Evolutionary conservation across 2,888 invertebrate genomes (phyloP).

Genomic region (Platerodrilus igneus): DNA sequence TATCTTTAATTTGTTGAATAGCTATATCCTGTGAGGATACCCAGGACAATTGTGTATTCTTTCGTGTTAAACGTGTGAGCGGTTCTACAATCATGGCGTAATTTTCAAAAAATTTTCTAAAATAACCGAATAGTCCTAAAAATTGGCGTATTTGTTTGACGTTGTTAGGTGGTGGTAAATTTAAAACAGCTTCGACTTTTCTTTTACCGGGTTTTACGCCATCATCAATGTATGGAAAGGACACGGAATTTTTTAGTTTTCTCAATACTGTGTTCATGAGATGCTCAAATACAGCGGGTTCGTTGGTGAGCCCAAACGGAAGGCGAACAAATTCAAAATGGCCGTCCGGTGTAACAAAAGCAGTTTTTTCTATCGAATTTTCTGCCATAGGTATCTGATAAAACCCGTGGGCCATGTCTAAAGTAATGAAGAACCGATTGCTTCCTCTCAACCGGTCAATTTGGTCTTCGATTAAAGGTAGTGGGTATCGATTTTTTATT

Average conservation of each 20-base stretch:
- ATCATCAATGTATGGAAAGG: constrained; percentile 16
- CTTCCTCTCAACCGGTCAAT: no score
- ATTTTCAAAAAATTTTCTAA: constrained; percentile 29
- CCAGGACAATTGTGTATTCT: constrained; percentile 14
- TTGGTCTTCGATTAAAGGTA: no score
- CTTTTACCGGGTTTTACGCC: constrained; percentile 30
- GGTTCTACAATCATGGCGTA: constrained; percentile 26
- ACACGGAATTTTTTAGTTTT: no score
- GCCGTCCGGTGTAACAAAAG: no score
- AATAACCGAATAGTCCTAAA: constrained; percentile 33
- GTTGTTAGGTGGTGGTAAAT: constrained; percentile 31
- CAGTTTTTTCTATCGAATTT: not conserved
- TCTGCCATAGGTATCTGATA: not conserved
- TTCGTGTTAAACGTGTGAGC: constrained; percentile 18
- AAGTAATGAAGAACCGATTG: no score
- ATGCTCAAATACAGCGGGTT: no score
- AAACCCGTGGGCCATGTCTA: not conserved
- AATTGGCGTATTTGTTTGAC: constrained; percentile 33
- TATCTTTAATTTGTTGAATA: no score
- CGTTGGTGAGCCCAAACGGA: no score
- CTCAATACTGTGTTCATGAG: not conserved
- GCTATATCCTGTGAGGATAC: constrained; percentile 12
- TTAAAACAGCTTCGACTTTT: constrained; percentile 28
- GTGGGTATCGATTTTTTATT: no score
- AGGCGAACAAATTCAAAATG: no score